Conservation (phyloP, 2,113 vertebrate species). For the Baryphthengus martii region DNA sequence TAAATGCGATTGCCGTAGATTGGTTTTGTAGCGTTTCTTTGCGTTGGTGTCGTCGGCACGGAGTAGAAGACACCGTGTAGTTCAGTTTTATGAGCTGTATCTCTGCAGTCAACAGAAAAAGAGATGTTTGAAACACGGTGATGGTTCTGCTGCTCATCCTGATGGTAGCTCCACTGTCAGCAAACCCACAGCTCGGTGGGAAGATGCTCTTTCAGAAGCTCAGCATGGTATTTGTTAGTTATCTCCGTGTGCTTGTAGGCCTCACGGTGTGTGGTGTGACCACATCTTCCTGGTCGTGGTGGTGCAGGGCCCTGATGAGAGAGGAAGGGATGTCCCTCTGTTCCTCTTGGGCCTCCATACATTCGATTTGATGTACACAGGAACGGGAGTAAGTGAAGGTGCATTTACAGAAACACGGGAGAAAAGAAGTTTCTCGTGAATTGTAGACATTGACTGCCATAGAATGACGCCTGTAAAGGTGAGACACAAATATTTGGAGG, state of each 20-base stretch:
- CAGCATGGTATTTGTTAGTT: not conserved
- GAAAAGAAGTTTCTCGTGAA: not conserved
- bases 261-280: not conserved
- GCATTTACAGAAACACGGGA: not conserved
- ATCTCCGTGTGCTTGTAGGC: not conserved
- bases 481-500: not conserved
- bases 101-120: not conserved
- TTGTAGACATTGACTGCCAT: not conserved
- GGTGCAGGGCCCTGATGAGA: not conserved
- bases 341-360: not conserved
- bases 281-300: rapidly evolving
- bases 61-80: not conserved
- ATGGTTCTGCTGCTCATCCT: not conserved
- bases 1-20: not conserved
- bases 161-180: not conserved
- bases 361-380: rapidly evolving
- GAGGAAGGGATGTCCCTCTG: not conserved
- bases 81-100: not conserved
- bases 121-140: not conserved
- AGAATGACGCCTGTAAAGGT: not conserved
- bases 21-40: not conserved
- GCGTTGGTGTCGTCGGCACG: not conserved
- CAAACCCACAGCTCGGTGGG: not conserved
- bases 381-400: not conserved
- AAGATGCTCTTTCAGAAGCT: not conserved